phyloP scores from a whole-genome alignment of 2,797 vertebrate species.

The Enteromius mattozi region DNA sequence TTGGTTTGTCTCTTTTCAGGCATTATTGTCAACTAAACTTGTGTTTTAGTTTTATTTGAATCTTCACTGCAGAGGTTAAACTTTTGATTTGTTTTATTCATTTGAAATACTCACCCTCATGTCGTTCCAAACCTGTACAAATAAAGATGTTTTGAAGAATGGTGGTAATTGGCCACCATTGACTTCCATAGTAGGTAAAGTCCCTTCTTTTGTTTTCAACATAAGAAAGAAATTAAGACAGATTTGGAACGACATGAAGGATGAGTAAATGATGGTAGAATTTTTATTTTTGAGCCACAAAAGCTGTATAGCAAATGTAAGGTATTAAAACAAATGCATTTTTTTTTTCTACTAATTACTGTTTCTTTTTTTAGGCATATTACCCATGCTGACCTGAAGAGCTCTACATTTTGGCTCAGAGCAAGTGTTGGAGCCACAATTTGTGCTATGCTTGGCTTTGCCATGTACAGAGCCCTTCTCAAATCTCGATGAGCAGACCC shows the following conservation, averaged over 20 bases:
- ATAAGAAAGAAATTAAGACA: not conserved
- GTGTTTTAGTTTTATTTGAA: not conserved
- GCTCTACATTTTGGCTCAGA: conserved; percentile 92
- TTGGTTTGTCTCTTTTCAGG: not conserved
- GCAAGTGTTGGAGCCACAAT: conserved; percentile 92
- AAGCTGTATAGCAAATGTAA: not conserved
- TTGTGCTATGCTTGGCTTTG: conserved; percentile 91
- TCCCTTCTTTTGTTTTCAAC: not conserved
- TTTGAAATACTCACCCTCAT: not conserved
- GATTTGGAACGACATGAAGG: not conserved
- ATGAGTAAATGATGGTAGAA: not conserved
- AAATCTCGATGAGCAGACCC: conserved; percentile 85
- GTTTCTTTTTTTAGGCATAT: conserved; percentile 80
- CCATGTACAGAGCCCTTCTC: conserved; percentile 91
- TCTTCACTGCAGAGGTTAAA: not conserved
- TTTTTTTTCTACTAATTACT: conserved; percentile 25
- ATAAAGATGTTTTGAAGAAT: not conserved
- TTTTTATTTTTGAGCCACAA: not conserved
- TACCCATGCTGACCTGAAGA: conserved; percentile 90
- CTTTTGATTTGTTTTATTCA: not conserved
- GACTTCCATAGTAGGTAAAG: not conserved
- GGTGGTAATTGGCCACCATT: not conserved
- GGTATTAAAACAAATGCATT: not conserved
- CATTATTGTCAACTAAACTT: not conserved
- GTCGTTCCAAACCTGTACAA: not conserved